Evolutionary conservation across 2,888 invertebrate genomes (phyloP).

Genomic region (Archips xylosteana): DNA sequence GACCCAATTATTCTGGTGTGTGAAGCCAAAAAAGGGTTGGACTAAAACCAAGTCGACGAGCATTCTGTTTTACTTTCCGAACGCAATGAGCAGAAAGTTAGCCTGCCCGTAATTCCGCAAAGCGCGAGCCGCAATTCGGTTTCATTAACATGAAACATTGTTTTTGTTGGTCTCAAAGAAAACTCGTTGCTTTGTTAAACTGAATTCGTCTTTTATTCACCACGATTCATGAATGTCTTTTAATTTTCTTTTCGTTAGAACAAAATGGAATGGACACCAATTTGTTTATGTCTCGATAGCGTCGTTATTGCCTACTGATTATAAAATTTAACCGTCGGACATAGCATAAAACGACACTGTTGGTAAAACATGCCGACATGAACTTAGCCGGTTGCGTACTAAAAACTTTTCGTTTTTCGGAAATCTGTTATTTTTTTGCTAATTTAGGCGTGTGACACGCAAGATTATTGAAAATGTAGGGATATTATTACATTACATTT

Average conservation of each 20-base stretch:
- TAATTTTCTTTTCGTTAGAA: background rate
- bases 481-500: background rate
- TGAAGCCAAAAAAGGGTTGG: constrained; percentile 76
- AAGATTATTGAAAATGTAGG: background rate
- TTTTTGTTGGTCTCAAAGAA: constrained; percentile 1
- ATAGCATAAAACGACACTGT: too few relatives aligned
- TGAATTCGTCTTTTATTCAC: background rate
- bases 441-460: background rate
- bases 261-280: background rate
- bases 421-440: background rate
- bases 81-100: constrained; percentile 49
- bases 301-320: too few relatives aligned
- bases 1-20: constrained; percentile 77
- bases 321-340: too few relatives aligned
- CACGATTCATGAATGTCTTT: background rate
- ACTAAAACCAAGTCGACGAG: constrained; percentile 65
- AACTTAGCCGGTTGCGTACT: too few relatives aligned
- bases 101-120: constrained; percentile 24
- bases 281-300: background rate
- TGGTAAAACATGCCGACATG: too few relatives aligned
- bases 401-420: too few relatives aligned
- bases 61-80: constrained; percentile 64
- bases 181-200: constrained; percentile 4
- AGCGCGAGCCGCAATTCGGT: constrained; percentile 12
- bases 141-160: constrained; percentile 16